phyloP scores from a whole-genome alignment of 2,888 invertebrate genomes.

The Holacanthella duospinosa region DNA sequence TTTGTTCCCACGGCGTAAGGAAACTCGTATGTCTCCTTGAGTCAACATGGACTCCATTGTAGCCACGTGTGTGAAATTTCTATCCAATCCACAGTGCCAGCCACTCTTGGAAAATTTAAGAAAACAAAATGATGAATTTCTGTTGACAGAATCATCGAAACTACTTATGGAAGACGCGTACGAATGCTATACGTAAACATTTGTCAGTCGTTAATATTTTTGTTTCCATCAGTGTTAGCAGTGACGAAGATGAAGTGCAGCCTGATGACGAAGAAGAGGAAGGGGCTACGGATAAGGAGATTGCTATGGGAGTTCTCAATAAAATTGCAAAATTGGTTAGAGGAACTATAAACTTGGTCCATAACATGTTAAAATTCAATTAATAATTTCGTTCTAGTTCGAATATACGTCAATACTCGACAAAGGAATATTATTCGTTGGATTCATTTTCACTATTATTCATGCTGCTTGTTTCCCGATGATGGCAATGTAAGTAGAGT shows the following conservation, averaged over 20 bases:
- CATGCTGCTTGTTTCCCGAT: no score
- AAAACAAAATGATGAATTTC: background rate
- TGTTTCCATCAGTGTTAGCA: background rate
- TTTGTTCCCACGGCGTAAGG: no score
- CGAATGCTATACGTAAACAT: background rate
- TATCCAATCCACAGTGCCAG: background rate
- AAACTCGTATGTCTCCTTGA: no score
- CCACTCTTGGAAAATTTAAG: background rate
- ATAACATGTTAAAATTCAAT: no score
- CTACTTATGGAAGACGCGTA: background rate
- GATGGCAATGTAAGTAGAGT: no score
- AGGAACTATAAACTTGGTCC: no score
- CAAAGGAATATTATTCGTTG: no score
- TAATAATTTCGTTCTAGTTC: no score
- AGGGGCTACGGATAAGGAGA: background rate
- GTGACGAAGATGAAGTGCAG: background rate
- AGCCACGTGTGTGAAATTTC: background rate
- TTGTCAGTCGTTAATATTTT: background rate
- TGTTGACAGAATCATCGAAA: background rate
- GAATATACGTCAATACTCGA: no score
- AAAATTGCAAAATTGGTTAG: background rate
- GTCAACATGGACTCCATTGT: background rate
- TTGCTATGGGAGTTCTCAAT: background rate
- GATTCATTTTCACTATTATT: no score
- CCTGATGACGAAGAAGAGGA: background rate